These are phyloP conservation scores for Notolabrus celidotus DNA, from an alignment of 2,797 vertebrate species.

Conservation along the genomic window DNA sequence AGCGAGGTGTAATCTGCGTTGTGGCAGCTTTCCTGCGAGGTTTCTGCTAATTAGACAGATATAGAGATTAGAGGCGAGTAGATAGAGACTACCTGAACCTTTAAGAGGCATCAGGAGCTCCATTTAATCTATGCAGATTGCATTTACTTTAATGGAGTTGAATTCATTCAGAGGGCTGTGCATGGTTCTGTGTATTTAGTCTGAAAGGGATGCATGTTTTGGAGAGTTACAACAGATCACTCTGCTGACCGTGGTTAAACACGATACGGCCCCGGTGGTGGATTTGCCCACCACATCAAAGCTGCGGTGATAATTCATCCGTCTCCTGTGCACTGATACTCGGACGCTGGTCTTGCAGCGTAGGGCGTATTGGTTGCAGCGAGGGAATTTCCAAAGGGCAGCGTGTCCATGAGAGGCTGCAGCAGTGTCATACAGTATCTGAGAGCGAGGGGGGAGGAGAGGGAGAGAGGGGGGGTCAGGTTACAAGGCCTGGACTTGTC, in stretches of 20 bases:
- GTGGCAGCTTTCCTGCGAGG: conserved; percentile 53
- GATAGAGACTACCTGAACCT: conserved; percentile 12
- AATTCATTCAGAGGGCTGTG: background rate
- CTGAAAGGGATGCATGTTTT: conserved; percentile 6
- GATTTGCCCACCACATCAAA: conserved; percentile 56
- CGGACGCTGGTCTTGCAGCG: conserved; percentile 30
- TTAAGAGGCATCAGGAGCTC: conserved; percentile 22
- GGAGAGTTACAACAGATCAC: conserved; percentile 17
- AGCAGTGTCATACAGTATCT: conserved; percentile 49
- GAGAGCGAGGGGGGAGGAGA: conserved; percentile 15
- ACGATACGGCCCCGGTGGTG: conserved; percentile 33
- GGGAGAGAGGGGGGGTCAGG: conserved; percentile 32
- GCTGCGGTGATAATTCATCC: conserved; percentile 51
- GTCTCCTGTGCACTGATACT: conserved; percentile 38
- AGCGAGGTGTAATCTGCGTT: conserved; percentile 40
- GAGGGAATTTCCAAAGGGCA: conserved; percentile 76
- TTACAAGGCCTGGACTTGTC: conserved; percentile 66
- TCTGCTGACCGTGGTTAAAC: conserved; percentile 56
- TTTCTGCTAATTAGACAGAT: conserved; percentile 62
- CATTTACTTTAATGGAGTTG: conserved; percentile 32
- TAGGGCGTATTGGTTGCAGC: conserved; percentile 33
- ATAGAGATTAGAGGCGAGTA: conserved; percentile 53
- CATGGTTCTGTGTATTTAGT: background rate
- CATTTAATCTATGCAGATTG: conserved; percentile 39
- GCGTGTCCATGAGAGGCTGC: conserved; percentile 65